Conservation (phyloP, 2,113 vertebrate species). For the Gnathonemus echidnorhynchus region DNA sequence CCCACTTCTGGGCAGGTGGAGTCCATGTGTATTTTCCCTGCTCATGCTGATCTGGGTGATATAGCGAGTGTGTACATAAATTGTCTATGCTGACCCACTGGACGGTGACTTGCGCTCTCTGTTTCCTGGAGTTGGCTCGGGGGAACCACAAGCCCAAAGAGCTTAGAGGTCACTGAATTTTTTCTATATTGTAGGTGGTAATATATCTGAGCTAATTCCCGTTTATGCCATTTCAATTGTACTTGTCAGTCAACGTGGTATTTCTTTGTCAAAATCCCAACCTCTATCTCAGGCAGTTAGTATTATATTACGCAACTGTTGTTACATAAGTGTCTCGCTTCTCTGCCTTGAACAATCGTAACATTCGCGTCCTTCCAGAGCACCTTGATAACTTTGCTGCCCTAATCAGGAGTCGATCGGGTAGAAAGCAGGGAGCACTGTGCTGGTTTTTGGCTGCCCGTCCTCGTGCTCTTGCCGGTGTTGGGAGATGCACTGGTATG, state of each 20-base stretch:
- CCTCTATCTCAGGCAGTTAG: neutral
- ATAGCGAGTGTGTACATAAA: neutral
- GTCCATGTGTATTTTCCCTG: neutral
- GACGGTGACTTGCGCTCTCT: neutral
- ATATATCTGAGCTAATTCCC: neutral
- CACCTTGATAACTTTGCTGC: neutral
- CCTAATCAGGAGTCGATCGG: neutral
- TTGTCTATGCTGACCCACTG: neutral
- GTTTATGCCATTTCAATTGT: neutral
- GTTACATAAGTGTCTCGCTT: neutral
- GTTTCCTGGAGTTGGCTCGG: neutral
- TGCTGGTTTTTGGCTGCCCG: neutral
- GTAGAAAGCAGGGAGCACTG: neutral
- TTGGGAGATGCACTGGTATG: neutral
- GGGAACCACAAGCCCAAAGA: neutral
- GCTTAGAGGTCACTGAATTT: neutral
- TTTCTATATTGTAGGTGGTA: neutral
- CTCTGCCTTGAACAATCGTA: neutral
- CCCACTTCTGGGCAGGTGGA: neutral
- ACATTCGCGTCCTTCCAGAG: neutral
- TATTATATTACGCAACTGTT: neutral
- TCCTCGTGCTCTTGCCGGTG: neutral
- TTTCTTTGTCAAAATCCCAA: neutral
- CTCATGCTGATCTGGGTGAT: neutral
- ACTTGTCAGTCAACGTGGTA: neutral